Conservation (phyloP, 2,797 vertebrate genomes). For the Crocodylus rhombifer region DNA sequence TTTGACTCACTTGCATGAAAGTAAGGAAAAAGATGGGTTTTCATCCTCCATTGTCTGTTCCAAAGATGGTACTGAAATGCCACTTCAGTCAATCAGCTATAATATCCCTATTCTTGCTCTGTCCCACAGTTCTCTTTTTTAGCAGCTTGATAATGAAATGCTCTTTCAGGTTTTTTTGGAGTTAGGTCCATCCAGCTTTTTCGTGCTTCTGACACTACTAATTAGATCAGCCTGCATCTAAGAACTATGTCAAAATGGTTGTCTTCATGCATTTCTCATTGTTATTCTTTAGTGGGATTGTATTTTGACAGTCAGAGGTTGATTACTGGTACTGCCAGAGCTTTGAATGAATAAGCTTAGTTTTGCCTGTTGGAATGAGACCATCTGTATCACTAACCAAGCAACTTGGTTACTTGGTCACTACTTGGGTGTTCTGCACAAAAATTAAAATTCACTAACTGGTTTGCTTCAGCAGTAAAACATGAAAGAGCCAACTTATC, state of each 20-base stretch:
- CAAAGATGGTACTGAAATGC: not conserved
- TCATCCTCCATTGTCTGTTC: not conserved
- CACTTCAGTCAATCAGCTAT: slow-evolving; percentile 14
- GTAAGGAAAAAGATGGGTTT: not conserved
- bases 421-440: slow-evolving; percentile 15
- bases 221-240: slow-evolving; percentile 74
- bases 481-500: slow-evolving; percentile 61
- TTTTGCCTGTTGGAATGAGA: slow-evolving; percentile 58
- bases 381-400: slow-evolving; percentile 66
- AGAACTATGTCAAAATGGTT: slow-evolving; percentile 74
- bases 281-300: slow-evolving; percentile 68
- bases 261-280: slow-evolving; percentile 77
- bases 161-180: slow-evolving; percentile 49
- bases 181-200: slow-evolving; percentile 65
- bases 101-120: slow-evolving; percentile 29
- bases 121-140: not conserved
- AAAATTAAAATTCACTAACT: slow-evolving; percentile 57
- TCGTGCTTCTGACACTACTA: slow-evolving; percentile 73
- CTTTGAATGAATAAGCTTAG: slow-evolving; percentile 55
- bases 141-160: slow-evolving; percentile 53
- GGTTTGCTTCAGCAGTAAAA: slow-evolving; percentile 57
- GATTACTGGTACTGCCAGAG: slow-evolving; percentile 66
- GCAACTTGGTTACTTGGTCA: not conserved
- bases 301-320: slow-evolving; percentile 75
- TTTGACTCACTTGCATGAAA: not conserved